phyloP scores from a whole-genome alignment of 2,113 vertebrate species.

The Pelmatolapia mariae region DNA sequence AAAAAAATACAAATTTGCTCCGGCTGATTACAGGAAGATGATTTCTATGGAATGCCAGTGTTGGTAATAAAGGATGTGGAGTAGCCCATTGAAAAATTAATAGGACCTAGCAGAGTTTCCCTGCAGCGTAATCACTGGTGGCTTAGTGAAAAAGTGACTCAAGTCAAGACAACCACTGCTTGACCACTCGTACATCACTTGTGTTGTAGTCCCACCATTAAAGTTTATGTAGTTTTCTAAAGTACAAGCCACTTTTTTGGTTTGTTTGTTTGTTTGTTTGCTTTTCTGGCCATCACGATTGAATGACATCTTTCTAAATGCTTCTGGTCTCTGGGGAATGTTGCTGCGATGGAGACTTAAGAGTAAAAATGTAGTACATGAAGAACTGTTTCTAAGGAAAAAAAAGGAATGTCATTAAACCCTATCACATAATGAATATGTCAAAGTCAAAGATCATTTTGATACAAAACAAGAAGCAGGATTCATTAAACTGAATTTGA shows the following conservation, averaged over 20 bases:
- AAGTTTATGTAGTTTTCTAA: background rate
- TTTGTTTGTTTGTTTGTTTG: background rate
- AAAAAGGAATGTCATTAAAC: background rate
- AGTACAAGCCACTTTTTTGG: background rate
- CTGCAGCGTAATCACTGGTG: background rate
- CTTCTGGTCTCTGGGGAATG: background rate
- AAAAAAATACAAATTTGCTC: background rate
- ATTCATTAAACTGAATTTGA: background rate
- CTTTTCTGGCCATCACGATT: background rate
- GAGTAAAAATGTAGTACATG: background rate
- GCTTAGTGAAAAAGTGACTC: rapidly evolving
- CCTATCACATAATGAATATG: background rate
- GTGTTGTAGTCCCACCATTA: background rate
- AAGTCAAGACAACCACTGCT: background rate
- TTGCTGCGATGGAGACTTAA: background rate
- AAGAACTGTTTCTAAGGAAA: background rate
- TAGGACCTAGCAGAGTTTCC: background rate
- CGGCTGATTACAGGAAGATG: background rate
- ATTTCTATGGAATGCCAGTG: background rate
- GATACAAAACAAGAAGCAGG: background rate
- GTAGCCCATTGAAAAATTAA: background rate
- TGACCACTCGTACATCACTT: background rate
- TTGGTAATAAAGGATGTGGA: background rate
- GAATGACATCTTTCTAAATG: background rate
- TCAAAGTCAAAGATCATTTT: background rate